Evolutionary conservation across 1,140 invertebrate genomes (phyloP).

Genomic region (Cydia fagiglandana): DNA sequence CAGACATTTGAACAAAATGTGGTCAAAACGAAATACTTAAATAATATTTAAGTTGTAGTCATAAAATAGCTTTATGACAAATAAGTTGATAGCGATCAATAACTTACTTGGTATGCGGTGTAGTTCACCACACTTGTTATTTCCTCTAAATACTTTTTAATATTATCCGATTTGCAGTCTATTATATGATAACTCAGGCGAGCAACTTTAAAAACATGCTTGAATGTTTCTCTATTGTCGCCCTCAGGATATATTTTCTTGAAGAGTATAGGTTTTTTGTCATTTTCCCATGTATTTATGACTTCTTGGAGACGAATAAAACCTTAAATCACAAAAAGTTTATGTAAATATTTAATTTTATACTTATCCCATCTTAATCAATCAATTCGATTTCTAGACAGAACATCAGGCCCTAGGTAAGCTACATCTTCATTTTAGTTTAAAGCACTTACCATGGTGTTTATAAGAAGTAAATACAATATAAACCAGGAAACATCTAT

Average conservation of each 20-base stretch:
- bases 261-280: constrained; percentile 60
- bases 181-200: constrained; percentile 66
- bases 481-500: no score
- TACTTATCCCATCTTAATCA: no score
- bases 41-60: no score
- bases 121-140: constrained; percentile 65
- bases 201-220: constrained; percentile 64
- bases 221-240: constrained; percentile 69
- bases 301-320: constrained; percentile 70
- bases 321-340: constrained; percentile 50
- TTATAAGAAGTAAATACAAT: no score
- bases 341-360: constrained; percentile 10
- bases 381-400: no score
- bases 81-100: background rate
- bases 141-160: constrained; percentile 63
- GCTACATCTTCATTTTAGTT: no score
- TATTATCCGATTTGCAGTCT: constrained; percentile 63
- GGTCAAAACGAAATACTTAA: no score
- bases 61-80: no score
- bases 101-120: constrained; percentile 63
- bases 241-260: constrained; percentile 57
- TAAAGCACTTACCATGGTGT: no score
- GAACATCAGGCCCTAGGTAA: no score
- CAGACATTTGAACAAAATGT: no score
- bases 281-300: constrained; percentile 66